Evolutionary conservation across 2,113 vertebrate genomes (phyloP).

Genomic region (Brevimyrus niger): DNA sequence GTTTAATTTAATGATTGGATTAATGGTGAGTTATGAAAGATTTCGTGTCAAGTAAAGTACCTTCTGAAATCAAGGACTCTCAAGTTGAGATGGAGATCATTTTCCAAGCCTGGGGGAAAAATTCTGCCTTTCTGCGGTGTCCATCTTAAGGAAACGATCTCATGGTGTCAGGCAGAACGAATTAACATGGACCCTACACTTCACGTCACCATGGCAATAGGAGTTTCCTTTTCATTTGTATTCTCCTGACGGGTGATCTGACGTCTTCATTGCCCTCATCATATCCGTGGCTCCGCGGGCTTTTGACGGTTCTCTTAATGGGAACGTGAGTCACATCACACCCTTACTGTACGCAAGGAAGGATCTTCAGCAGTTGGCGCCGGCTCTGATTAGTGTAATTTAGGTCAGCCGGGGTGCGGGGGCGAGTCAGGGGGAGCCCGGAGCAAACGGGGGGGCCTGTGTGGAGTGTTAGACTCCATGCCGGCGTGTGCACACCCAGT

Average conservation of each 20-base stretch:
- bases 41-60: not conserved
- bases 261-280: not conserved
- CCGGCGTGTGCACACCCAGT: not conserved
- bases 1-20: not conserved
- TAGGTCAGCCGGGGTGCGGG: not conserved
- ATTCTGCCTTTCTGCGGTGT: not conserved
- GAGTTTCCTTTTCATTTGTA: not conserved
- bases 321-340: not conserved
- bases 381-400: not conserved
- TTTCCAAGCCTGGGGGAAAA: not conserved
- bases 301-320: not conserved
- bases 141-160: not conserved
- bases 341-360: not conserved
- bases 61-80: not conserved
- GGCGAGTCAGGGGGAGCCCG: not conserved
- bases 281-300: not conserved
- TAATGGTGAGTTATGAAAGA: not conserved
- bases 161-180: not conserved
- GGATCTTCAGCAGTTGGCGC: not conserved
- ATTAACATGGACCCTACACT: not conserved
- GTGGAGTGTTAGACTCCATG: not conserved
- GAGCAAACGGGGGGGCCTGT: not conserved
- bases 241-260: not conserved
- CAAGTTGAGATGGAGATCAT: not conserved
- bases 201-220: slow-evolving; percentile 8